Evolutionary conservation across 2,113 vertebrate genomes (phyloP).

Genomic region (Deroptyus accipitrinus): DNA sequence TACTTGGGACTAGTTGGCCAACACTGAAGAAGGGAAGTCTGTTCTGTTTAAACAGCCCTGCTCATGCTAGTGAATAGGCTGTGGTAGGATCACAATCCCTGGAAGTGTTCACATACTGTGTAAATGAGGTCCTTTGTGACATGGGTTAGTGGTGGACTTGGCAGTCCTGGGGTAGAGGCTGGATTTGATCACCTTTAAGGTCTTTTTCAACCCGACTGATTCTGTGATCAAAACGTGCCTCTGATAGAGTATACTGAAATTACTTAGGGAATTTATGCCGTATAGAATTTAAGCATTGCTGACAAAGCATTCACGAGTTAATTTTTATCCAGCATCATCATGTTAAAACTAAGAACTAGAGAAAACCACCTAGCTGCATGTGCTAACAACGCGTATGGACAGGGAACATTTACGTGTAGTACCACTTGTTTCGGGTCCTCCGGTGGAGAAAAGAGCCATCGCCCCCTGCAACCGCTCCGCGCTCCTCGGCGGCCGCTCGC

Average conservation of each 20-base stretch:
- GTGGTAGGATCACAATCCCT: background rate
- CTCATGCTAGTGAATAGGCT: background rate
- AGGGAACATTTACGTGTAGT: rapidly evolving
- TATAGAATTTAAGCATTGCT: background rate
- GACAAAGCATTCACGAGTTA: background rate
- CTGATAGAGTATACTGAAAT: background rate
- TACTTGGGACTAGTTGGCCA: too few species aligned
- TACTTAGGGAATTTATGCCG: background rate
- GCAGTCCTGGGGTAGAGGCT: background rate
- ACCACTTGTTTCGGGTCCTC: background rate
- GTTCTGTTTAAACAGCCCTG: background rate
- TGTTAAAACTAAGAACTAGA: background rate
- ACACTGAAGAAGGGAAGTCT: rapidly evolving
- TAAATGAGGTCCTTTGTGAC: background rate
- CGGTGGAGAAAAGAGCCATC: rapidly evolving
- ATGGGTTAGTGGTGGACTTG: background rate
- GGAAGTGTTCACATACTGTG: background rate
- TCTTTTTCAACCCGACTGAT: background rate
- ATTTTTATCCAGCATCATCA: background rate
- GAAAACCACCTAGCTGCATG: rapidly evolving
- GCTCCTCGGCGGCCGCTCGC: rapidly evolving
- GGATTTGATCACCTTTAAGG: background rate
- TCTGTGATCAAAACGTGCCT: background rate
- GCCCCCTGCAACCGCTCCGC: rapidly evolving
- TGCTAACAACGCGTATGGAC: rapidly evolving